phyloP scores from a whole-genome alignment of 2,888 invertebrate species.

The Tineola bisselliella region DNA sequence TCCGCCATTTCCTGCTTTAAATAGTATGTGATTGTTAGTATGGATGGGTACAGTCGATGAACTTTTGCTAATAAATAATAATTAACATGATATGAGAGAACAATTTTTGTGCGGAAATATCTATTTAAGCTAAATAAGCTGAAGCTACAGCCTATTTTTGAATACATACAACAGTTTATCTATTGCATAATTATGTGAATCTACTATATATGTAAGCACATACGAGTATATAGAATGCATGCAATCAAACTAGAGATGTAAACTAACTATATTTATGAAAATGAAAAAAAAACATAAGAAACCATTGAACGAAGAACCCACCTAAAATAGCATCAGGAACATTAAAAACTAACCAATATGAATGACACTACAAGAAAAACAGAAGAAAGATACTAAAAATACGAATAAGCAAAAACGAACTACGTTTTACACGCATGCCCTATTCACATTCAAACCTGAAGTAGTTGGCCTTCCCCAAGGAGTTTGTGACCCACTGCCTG shows the following conservation, averaged over 20 bases:
- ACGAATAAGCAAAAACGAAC: neutral
- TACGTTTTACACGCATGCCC: neutral
- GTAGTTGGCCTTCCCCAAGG: conserved; percentile 52
- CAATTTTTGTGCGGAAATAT: neutral
- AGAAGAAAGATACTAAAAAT: too few species aligned
- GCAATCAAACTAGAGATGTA: neutral
- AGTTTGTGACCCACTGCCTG: conserved; percentile 44
- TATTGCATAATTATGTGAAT: too few species aligned
- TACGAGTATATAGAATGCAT: neutral
- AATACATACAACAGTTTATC: too few species aligned
- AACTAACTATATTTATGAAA: neutral
- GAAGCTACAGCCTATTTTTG: neutral
- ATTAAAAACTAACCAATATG: too few species aligned
- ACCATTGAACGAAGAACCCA: neutral
- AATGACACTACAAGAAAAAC: too few species aligned
- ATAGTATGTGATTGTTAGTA: conserved; percentile 15
- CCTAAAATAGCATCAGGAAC: too few species aligned
- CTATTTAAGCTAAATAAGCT: neutral
- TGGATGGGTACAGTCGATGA: neutral
- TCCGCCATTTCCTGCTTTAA: conserved; percentile 54
- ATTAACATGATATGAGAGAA: neutral
- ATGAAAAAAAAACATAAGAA: neutral
- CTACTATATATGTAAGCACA: too few species aligned
- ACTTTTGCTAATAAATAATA: neutral
- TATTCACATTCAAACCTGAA: conserved; percentile 43